Evolutionary conservation across 1,140 invertebrate species (phyloP).

Genomic region (Bombus waltoni): DNA sequence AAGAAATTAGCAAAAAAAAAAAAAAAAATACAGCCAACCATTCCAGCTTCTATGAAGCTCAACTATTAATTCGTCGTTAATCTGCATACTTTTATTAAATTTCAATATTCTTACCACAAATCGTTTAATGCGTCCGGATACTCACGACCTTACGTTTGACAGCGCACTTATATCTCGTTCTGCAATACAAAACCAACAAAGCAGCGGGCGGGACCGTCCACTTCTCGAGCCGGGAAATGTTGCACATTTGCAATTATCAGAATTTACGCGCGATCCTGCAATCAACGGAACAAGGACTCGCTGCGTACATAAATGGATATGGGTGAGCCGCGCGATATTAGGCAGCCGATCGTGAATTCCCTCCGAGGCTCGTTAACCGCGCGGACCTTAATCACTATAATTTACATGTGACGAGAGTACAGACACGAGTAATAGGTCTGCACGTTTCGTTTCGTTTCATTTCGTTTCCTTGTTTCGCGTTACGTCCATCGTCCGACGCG

Average conservation of each 20-base stretch:
- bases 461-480: conserved; percentile 25
- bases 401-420: conserved; percentile 55
- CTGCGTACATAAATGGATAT: not conserved
- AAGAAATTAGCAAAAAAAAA: too few species aligned
- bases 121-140: too few species aligned
- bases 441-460: not conserved
- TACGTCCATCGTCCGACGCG: conserved; percentile 1
- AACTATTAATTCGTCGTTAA: too few species aligned
- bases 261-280: conserved; percentile 6
- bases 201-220: too few species aligned
- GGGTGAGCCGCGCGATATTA: conserved; percentile 25
- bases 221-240: not conserved
- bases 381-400: conserved; percentile 64
- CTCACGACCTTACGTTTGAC: too few species aligned
- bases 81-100: too few species aligned
- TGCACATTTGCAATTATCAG: not conserved
- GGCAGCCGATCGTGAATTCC: conserved; percentile 9
- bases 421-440: conserved; percentile 12
- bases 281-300: not conserved
- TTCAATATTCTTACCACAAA: too few species aligned
- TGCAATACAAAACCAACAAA: too few species aligned
- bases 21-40: too few species aligned
- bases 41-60: too few species aligned
- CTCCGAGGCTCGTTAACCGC: conserved; percentile 50
- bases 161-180: too few species aligned